phyloP scores from a whole-genome alignment of 2,797 vertebrate species.

The Mareca strepera region DNA sequence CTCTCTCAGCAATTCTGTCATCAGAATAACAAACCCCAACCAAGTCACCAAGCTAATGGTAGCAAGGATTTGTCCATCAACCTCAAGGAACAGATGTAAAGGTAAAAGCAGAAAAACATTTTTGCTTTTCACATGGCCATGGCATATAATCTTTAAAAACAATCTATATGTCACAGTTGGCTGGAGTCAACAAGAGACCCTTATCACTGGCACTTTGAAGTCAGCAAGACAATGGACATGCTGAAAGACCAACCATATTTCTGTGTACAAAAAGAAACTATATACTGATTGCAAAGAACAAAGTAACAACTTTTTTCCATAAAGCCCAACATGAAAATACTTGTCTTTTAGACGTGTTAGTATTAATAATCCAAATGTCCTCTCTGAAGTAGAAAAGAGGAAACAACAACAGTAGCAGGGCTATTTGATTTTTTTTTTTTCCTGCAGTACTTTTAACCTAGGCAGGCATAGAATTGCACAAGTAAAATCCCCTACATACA shows the following conservation, averaged over 20 bases:
- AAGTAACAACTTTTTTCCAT: fast-evolving
- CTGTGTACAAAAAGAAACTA: not conserved
- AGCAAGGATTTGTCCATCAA: not conserved
- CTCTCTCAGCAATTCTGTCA: not conserved
- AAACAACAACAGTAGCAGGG: not conserved
- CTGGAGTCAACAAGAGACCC: not conserved
- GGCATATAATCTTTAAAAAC: slow-evolving; percentile 24
- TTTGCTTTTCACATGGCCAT: not conserved
- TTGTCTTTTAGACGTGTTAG: not conserved
- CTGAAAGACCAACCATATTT: not conserved
- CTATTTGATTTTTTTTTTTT: not conserved
- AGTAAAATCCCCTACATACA: not conserved
- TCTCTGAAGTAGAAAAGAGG: fast-evolving
- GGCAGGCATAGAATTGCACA: not conserved
- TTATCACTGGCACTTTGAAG: not conserved
- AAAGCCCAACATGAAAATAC: not conserved
- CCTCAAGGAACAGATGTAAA: not conserved
- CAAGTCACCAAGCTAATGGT: not conserved
- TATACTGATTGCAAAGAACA: not conserved
- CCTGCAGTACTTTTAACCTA: not conserved
- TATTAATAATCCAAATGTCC: not conserved
- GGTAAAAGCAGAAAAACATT: not conserved
- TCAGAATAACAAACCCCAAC: not conserved
- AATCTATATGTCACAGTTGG: not conserved
- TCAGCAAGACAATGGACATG: not conserved